These are phyloP conservation scores for Brotula barbata DNA, from an alignment of 2,797 vertebrate genomes.

Conservation along the genomic window DNA sequence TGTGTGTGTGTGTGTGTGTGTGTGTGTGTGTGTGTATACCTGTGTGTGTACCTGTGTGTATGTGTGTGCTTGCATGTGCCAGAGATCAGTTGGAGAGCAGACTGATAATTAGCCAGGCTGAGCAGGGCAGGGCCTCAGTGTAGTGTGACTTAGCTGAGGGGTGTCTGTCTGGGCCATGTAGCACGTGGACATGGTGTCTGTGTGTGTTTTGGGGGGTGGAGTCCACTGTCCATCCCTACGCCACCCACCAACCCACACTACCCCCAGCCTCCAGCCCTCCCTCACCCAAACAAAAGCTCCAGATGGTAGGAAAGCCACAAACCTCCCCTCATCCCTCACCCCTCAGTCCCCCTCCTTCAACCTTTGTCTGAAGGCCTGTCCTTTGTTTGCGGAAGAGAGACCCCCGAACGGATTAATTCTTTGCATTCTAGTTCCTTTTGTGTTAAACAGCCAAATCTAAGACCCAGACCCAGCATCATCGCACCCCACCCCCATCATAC, in stretches of 20 bases:
- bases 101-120: constrained; percentile 63
- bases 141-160: constrained; percentile 69
- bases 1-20: constrained; percentile 23
- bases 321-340: constrained; percentile 70
- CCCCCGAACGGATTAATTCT: constrained; percentile 83
- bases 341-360: constrained; percentile 71
- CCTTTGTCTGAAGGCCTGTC: constrained; percentile 83
- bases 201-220: constrained; percentile 30
- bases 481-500: constrained; percentile 44
- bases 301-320: constrained; percentile 83
- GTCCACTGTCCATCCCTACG: constrained; percentile 44
- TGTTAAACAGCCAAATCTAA: constrained; percentile 83
- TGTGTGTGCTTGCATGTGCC: constrained; percentile 14
- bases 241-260: constrained; percentile 24
- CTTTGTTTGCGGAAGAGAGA: constrained; percentile 84
- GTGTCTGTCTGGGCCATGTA: constrained; percentile 73
- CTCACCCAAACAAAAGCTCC: constrained; percentile 82
- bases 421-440: constrained; percentile 83
- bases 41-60: constrained; percentile 23
- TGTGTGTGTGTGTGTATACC: constrained; percentile 20
- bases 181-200: constrained; percentile 69
- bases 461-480: constrained; percentile 54
- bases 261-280: constrained; percentile 47
- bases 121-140: constrained; percentile 52
- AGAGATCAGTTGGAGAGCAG: constrained; percentile 45